These are phyloP conservation scores for Lepidonotus clava DNA, from an alignment of 2,888 invertebrate species.

Conservation along the genomic window DNA sequence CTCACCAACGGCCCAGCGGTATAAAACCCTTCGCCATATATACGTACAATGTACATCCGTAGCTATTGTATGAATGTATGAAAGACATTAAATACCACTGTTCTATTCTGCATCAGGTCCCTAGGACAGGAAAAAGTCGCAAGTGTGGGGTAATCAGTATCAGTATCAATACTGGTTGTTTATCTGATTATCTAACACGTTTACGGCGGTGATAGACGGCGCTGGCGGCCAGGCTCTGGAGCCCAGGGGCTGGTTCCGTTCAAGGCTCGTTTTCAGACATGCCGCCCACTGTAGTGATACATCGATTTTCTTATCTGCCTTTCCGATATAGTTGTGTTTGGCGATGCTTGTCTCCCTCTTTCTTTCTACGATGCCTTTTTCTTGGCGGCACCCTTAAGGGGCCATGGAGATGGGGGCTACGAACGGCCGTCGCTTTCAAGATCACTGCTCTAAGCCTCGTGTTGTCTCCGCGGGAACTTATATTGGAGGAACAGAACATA, in stretches of 20 bases:
- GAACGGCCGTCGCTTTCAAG: background rate
- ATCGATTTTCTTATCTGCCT: constrained; percentile 27
- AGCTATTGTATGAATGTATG: too few relatives aligned
- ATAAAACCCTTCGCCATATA: too few relatives aligned
- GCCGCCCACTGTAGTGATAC: background rate
- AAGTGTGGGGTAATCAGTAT: constrained; percentile 1
- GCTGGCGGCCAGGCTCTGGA: background rate
- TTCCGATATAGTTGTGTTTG: constrained; percentile 11
- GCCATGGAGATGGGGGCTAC: background rate
- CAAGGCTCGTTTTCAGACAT: constrained; percentile 14
- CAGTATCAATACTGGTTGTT: background rate
- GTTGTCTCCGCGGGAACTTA: background rate
- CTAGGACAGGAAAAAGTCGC: background rate
- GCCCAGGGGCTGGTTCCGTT: background rate
- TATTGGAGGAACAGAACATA: background rate
- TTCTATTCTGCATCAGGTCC: background rate
- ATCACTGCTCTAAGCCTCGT: background rate
- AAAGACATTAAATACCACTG: constrained; percentile 11
- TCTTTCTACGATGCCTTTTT: background rate
- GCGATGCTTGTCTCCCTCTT: background rate
- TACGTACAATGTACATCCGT: too few relatives aligned
- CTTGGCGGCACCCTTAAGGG: too few relatives aligned
- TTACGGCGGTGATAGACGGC: background rate
- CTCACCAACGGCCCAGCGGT: too few relatives aligned
- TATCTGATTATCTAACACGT: constrained; percentile 39